These are phyloP conservation scores for Heptranchias perlo DNA, from an alignment of 2,113 vertebrate species.

Conservation along the genomic window DNA sequence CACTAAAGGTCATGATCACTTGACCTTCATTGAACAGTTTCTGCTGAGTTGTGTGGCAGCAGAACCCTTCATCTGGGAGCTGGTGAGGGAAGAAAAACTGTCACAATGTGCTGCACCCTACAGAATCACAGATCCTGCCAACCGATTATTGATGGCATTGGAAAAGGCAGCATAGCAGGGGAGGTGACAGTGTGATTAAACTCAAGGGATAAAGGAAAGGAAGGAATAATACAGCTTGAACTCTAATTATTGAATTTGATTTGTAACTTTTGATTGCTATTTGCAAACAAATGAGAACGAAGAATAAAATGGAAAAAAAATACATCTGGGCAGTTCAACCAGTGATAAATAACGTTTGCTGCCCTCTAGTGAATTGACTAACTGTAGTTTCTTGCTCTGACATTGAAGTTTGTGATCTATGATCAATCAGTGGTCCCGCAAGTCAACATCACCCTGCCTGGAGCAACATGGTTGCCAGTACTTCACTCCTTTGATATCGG, in stretches of 20 bases:
- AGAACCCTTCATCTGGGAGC: neutral
- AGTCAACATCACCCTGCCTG: neutral
- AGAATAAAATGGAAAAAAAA: neutral
- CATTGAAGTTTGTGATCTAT: neutral
- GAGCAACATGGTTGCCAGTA: neutral
- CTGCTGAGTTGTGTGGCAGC: neutral
- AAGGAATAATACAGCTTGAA: neutral
- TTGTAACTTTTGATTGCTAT: neutral
- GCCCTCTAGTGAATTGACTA: neutral
- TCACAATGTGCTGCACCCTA: neutral
- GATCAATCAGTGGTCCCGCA: neutral
- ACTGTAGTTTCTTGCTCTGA: neutral
- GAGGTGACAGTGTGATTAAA: neutral
- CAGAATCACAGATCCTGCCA: neutral
- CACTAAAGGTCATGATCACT: neutral
- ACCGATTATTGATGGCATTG: neutral
- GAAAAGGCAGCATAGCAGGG: neutral
- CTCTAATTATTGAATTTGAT: neutral
- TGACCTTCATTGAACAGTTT: neutral
- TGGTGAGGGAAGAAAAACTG: neutral
- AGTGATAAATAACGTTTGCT: neutral
- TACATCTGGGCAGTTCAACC: neutral
- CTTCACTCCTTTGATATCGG: neutral
- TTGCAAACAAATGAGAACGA: neutral
- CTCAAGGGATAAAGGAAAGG: neutral